Base-by-base conservation (phyloP, 2,113 vertebrate genomes). In the Sigmodon hispidus region DNA sequence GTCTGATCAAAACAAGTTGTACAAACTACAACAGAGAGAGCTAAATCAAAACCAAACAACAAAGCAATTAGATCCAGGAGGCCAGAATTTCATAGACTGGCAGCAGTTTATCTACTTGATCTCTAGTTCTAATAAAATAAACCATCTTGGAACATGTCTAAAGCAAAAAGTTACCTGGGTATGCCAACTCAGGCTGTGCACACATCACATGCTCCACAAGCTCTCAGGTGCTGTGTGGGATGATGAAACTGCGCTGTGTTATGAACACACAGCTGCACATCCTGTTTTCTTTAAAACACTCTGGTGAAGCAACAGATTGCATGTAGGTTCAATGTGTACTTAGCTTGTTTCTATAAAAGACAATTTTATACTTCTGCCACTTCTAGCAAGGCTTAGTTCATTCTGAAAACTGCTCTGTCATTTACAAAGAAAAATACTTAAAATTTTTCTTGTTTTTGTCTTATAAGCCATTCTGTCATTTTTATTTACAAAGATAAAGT, bases 341-440 rank as follows among this genome's bases (percentile, higher is more conserved):
- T 73, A 86, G 73, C 76, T 92, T 75, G 65, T 95, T 94, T 83
- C 72, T 96, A 87, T 43, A 80, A 89, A 94, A 84, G 83, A 90
- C n/a, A 89, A 63, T 75, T 87, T 91, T 72, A 55, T 94, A 36
- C 91, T 77, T 43, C 84, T 84, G 87, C 45, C 34, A 87, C 93
- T 95, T 95, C 67, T 93, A 93, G 48, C 48, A 95, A 21, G 43
- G 10, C 17, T 89, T 80, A 79, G 48, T 80, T 29, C 87, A 91
- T 90, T 95, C 34, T 91, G 69, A 96, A 95, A 95, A 80, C 89
- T 94, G 48, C 19, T 95, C 36, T 80, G 45, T 79, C 50, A 77
- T 67, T n/a, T 34, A 36, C 29, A 93, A 90, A 5, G 50, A 83
- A 87, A 24, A 57, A 15, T 76, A 69, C 0, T 50, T 45, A 95